Base-by-base conservation (phyloP, 2,888 invertebrate species). In the Cerastoderma edule region DNA sequence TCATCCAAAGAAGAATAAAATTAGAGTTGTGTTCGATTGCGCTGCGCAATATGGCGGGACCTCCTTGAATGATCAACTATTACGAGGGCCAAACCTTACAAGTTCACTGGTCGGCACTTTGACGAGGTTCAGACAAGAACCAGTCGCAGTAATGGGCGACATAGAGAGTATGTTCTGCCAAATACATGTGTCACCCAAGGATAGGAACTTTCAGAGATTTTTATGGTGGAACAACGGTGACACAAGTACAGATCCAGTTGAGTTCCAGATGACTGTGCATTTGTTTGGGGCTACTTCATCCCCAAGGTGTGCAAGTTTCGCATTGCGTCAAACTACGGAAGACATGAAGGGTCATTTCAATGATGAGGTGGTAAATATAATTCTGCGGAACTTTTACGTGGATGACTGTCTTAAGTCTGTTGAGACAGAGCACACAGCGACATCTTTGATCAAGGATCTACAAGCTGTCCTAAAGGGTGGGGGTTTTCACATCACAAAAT, bases 21-120 rank as follows among this genome's bases (percentile, higher is more conserved):
- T 73, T 28, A 56, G 70, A 60, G 67, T 77, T 5, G 72, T 79
- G 4, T 83, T 83, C 53, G 74, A 83, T 39, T 79, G 82, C 48
- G 44, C 46, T 50, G 69, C 77, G 2, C 65, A 30, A n/a, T 71
- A 67, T 44, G 60, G 67, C 27, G 75, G 72, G n/a, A 67, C 44
- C 10, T 72, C 75, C 2, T 44, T 83, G 19, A 76, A 82, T 53
- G 72, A 76, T 19, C 24, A 82, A 24, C 48, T 76, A 6, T 46
- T 74, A 1, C 46, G 46, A 32, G 76, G 79, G 3, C 79, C 77
- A 3, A 77, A 79, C 33, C 28, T 78, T 10, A 33, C 22, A 4
- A 84, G 71, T 48, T 72, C 65, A 28, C 53, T 84, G 19, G 22
- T 84, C 16, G 85, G 80, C 13, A 83, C 78, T 13, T 54, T 85